Base-by-base conservation (phyloP, 2,113 vertebrate genomes). In the Seriola quinqueradiata region DNA sequence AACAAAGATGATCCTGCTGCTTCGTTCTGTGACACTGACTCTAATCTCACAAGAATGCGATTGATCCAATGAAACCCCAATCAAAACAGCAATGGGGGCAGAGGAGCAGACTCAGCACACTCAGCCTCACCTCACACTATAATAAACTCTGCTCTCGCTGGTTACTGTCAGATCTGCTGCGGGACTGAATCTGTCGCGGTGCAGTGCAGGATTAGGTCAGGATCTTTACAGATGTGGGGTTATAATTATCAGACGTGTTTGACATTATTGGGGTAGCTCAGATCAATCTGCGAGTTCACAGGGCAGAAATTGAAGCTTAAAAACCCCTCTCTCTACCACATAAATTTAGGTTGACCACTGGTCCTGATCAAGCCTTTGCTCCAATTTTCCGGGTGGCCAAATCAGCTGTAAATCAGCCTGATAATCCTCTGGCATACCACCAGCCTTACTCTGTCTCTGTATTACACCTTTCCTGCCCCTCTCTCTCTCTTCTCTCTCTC, bases 391-490 rank as follows among this genome's bases (percentile, higher is more conserved):
- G n/a, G 66, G 52, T 82, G 87, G 38, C 58, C 48, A 87, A 79
- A 84, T 87, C 87, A 72, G 84, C 75, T 74, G 87, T 86, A 90
- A 90, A 92, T 90, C 86, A 82, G 70, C 64, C 71, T 6, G 60
- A 85, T 90, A 81, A 90, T 90, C 88, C 75, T 70, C 77, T 48
- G 75, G 60, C 78, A 68, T 21, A 63, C 40, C 66, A 79, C 60
- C 78, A 86, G 40, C 38, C 67, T 40, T 7, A 28, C 59, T 58
- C 75, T 25, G n/a, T 72, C 64, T 75, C 46, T 38, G 28, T 67
- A 36, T 76, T n/a, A 74, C 52, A 74, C 36, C 23, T 63, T 63
- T 32, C 32, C 21, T 50, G 21, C 32, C 59, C 57, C 59, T 34
- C 58, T 81, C 34, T 80, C n/a, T 65, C 52, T 65, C 54, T 32